These are phyloP conservation scores for Ectobius pallidus DNA, from an alignment of 2,888 invertebrate genomes.

Conservation along the genomic window DNA sequence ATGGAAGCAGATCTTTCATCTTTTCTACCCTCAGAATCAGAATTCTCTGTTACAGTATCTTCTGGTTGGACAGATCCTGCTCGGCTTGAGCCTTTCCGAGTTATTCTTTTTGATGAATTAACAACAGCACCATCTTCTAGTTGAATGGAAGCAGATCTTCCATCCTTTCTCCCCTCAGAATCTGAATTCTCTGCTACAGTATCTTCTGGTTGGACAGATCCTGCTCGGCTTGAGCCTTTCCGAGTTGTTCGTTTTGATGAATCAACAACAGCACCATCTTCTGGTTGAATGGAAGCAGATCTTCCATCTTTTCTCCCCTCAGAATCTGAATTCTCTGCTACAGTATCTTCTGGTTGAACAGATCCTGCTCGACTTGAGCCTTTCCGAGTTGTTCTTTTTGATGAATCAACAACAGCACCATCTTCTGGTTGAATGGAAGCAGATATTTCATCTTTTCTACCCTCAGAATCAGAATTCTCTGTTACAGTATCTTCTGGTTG, in stretches of 20 bases:
- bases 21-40: not conserved
- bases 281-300: too few species aligned
- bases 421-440: not conserved
- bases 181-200: too few species aligned
- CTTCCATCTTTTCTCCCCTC: too few species aligned
- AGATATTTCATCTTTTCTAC: too few species aligned
- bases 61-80: not conserved
- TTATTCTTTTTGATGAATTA: not conserved
- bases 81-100: not conserved
- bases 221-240: not conserved
- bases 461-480: not conserved
- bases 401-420: not conserved
- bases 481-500: not conserved
- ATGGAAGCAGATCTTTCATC: not conserved
- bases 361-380: not conserved
- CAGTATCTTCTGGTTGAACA: not conserved
- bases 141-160: not conserved
- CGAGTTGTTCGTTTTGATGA: not conserved
- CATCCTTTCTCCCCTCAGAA: too few species aligned
- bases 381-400: not conserved
- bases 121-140: not conserved
- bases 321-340: too few species aligned
- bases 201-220: not conserved
- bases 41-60: not conserved
- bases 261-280: too few species aligned